Conservation (phyloP, 2,113 vertebrate genomes). For the Phycodurus eques region DNA sequence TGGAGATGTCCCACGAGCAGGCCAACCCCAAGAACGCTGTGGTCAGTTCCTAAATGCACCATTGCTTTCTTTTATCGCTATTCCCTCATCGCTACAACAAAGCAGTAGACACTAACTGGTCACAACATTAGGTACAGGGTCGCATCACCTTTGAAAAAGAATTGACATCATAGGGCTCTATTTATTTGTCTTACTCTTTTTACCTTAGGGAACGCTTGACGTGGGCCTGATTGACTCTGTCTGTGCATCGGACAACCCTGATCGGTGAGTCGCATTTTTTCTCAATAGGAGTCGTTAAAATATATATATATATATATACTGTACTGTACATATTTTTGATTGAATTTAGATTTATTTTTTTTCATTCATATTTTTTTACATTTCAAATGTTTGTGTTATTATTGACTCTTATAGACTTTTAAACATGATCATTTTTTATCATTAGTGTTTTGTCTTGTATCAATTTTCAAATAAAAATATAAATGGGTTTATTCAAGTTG, state of each 20-base stretch:
- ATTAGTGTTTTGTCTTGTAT: no score
- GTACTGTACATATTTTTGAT: no score
- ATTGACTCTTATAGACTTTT: no score
- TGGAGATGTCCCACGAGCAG: slow-evolving; percentile 91
- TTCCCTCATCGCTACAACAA: neutral
- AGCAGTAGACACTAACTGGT: neutral
- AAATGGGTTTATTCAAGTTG: no score
- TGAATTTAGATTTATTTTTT: neutral
- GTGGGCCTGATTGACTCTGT: slow-evolving; percentile 90
- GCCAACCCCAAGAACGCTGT: slow-evolving; percentile 94
- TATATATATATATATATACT: no score
- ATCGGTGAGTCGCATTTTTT: slow-evolving; percentile 73
- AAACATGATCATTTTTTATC: no score
- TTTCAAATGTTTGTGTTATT: neutral
- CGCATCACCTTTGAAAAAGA: neutral
- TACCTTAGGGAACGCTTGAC: slow-evolving; percentile 84
- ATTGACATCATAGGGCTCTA: neutral
- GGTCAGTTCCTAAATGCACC: slow-evolving; percentile 69
- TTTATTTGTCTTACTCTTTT: neutral
- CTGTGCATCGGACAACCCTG: slow-evolving; percentile 91
- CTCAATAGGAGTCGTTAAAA: no score
- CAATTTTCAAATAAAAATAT: no score
- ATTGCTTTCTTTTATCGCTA: neutral
- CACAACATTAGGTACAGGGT: neutral
- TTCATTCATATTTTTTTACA: neutral